phyloP scores from a whole-genome alignment of 2,888 invertebrate species.

The Pristionchus maxplancki region DNA sequence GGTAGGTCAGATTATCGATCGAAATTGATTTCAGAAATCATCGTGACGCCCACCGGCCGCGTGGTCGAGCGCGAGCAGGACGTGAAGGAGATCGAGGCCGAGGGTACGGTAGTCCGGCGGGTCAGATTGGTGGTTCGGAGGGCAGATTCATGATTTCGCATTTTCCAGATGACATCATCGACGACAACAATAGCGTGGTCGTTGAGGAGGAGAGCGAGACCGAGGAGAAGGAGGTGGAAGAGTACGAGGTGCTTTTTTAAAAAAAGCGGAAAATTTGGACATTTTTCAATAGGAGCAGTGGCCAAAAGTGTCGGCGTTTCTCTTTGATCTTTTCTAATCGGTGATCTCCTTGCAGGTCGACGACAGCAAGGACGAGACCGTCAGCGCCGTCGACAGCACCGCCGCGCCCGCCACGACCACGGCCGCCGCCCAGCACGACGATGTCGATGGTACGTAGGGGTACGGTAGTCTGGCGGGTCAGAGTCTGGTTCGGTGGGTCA shows the following conservation, averaged over 20 bases:
- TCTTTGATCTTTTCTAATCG: no score
- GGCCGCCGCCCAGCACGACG: not conserved
- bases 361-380: not conserved
- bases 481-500: not conserved
- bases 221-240: not conserved
- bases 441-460: conserved; percentile 1
- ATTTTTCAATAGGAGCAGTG: no score
- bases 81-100: conserved; percentile 15
- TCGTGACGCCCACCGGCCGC: not conserved
- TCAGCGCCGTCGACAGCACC: not conserved
- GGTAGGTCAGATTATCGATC: not conserved
- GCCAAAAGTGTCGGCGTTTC: no score
- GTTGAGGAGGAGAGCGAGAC: not conserved
- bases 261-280: no score
- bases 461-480: no score
- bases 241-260: not conserved
- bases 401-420: not conserved
- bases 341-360: not conserved
- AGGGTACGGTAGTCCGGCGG: conserved; percentile 16
- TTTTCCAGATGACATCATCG: conserved; percentile 14
- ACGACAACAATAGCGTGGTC: not conserved
- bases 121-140: not conserved
- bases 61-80: not conserved
- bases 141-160: no score
- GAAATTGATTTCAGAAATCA: not conserved